Percentiles rank a stretch among this genome's conserved stretches.
Evolutionary conservation across 2,888 invertebrate species (phyloP).

Genomic region (Achlya flavicornis): DNA sequence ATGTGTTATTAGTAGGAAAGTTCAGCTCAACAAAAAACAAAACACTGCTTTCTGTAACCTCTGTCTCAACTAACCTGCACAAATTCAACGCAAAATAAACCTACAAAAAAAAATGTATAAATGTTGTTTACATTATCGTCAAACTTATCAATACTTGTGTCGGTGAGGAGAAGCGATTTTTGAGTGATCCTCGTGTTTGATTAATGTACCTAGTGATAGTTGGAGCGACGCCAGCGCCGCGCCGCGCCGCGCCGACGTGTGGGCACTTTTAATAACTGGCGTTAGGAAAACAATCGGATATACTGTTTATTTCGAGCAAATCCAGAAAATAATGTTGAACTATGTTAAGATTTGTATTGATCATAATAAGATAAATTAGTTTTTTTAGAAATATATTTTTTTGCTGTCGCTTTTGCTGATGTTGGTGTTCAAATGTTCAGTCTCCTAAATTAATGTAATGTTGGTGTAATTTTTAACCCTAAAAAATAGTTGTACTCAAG

Average conservation of each 20-base stretch:
- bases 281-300: conserved; percentile 51
- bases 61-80: conserved; percentile 26
- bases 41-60: conserved; percentile 22
- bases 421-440: too few relatives aligned
- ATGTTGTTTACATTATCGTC: conserved; percentile 62
- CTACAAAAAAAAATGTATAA: neutral
- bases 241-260: conserved; percentile 29
- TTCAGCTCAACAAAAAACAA: neutral
- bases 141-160: conserved; percentile 64
- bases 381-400: neutral
- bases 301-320: conserved; percentile 33
- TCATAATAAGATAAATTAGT: neutral
- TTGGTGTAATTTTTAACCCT: too few relatives aligned
- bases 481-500: too few relatives aligned
- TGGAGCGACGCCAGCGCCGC: conserved; percentile 45
- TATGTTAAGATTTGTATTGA: neutral
- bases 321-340: neutral
- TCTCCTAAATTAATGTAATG: too few relatives aligned
- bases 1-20: too few relatives aligned
- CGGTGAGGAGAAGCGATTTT: conserved; percentile 53
- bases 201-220: conserved; percentile 40
- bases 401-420: too few relatives aligned
- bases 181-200: conserved; percentile 65
- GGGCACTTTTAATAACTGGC: conserved; percentile 53
- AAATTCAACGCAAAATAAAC: conserved; percentile 30